Evolutionary conservation across 2,888 invertebrate genomes (phyloP).

Genomic region (Thecocarcelia acutangulata): DNA sequence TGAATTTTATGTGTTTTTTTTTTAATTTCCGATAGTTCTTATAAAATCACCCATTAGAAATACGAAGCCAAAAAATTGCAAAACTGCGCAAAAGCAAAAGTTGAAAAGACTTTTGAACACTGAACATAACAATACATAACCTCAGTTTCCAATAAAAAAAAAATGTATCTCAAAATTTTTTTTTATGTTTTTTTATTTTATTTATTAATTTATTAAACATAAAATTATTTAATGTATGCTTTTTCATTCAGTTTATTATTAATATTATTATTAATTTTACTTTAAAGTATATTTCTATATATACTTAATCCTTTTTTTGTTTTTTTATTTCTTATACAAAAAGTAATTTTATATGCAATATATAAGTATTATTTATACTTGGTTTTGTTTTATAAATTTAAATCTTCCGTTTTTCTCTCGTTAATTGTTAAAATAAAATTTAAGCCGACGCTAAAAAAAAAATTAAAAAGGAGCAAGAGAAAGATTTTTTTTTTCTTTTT

Average conservation of each 20-base stretch:
- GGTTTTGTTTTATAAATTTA: slow-evolving; percentile 33
- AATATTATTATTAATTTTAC: slow-evolving; percentile 72
- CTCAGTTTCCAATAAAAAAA: slow-evolving; percentile 10
- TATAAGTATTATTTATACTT: slow-evolving; percentile 55
- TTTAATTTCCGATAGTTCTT: too few species aligned
- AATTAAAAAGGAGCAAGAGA: slow-evolving; percentile 5
- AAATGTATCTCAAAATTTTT: slow-evolving; percentile 53
- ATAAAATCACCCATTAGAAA: too few species aligned
- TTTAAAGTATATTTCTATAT: slow-evolving; percentile 72
- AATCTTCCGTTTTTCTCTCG: slow-evolving; percentile 28
- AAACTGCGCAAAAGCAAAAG: too few species aligned
- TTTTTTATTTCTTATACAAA: slow-evolving; percentile 65
- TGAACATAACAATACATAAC: too few species aligned
- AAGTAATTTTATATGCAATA: slow-evolving; percentile 64
- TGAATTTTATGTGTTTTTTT: too few species aligned
- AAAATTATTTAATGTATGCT: slow-evolving; percentile 73
- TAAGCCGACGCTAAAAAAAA: background rate
- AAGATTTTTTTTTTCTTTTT: too few species aligned
- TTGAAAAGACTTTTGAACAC: too few species aligned
- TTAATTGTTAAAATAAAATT: slow-evolving; percentile 15
- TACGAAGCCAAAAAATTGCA: too few species aligned
- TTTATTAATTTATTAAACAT: slow-evolving; percentile 74
- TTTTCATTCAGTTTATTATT: slow-evolving; percentile 71
- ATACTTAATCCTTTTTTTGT: slow-evolving; percentile 71
- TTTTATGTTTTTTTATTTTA: slow-evolving; percentile 71